Evolutionary conservation across 2,797 vertebrate species (phyloP).

Genomic region (Cirrhinus mrigala): DNA sequence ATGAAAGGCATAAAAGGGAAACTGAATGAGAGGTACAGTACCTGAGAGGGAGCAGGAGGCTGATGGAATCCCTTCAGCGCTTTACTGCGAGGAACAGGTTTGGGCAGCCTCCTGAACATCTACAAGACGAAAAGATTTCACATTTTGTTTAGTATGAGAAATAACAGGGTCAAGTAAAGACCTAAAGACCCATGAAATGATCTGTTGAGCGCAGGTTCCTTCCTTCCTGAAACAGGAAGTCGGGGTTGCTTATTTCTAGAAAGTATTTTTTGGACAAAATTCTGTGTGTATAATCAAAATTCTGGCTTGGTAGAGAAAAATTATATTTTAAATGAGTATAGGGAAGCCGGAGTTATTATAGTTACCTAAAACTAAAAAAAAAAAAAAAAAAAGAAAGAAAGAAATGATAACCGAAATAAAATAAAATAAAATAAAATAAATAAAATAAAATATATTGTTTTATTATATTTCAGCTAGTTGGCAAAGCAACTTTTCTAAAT

Average conservation of each 20-base stretch:
- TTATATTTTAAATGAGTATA: too few species aligned
- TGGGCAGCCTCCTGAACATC: conserved; percentile 69
- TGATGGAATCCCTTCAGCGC: conserved; percentile 44
- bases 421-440: too few species aligned
- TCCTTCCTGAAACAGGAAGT: neutral
- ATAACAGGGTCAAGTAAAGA: neutral
- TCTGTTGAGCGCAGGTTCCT: neutral
- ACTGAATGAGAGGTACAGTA: neutral
- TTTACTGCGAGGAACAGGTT: conserved; percentile 68
- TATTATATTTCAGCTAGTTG: too few species aligned
- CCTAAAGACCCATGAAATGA: neutral
- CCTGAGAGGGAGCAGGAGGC: conserved; percentile 26
- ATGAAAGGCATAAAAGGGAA: neutral
- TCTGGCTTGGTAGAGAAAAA: neutral
- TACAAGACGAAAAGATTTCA: conserved; percentile 45
- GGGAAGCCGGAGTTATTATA: too few species aligned
- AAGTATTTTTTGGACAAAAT: neutral
- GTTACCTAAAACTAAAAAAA: too few species aligned
- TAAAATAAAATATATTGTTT: too few species aligned
- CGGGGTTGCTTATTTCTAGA: neutral
- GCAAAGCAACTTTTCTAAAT: too few species aligned
- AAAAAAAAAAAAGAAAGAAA: too few species aligned
- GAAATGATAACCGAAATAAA: too few species aligned
- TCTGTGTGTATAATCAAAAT: neutral
- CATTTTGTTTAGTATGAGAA: neutral